phyloP scores from a whole-genome alignment of 2,797 vertebrate genomes.

The Argyrosomus regius region DNA sequence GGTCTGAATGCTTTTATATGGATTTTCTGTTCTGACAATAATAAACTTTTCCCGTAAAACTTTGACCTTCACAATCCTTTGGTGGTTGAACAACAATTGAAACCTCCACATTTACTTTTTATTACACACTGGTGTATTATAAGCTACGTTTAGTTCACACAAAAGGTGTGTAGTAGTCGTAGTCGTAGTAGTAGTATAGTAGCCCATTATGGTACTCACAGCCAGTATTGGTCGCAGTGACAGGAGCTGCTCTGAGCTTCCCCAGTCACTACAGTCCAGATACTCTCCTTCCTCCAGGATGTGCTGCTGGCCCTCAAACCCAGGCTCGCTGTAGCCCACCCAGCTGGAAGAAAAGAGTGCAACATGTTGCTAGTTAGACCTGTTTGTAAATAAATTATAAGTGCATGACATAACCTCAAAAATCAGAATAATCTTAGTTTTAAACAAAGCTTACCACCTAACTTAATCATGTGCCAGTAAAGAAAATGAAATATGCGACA shows the following conservation, averaged over 20 bases:
- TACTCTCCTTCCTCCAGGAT: constrained; percentile 96
- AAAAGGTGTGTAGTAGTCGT: background rate
- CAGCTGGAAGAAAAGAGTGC: constrained; percentile 83
- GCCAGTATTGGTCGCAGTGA: constrained; percentile 89
- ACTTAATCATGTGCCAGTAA: constrained; percentile 4
- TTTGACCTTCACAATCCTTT: background rate
- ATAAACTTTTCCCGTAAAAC: background rate
- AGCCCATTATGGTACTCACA: constrained; percentile 84
- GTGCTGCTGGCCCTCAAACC: constrained; percentile 92
- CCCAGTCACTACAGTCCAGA: constrained; percentile 91
- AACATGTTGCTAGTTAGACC: constrained; percentile 3
- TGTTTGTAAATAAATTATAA: background rate
- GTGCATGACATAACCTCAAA: constrained; percentile 19
- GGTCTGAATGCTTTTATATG: background rate
- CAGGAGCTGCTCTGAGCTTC: constrained; percentile 84
- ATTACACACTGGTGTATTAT: background rate
- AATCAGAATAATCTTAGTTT: constrained; percentile 15
- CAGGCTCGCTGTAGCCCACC: constrained; percentile 92
- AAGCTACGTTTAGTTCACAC: background rate
- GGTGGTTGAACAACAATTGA: background rate
- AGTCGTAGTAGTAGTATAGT: background rate
- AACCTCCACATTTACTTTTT: background rate
- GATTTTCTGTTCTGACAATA: constrained; percentile 16
- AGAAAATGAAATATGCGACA: background rate
- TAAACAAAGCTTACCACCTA: background rate